These are phyloP conservation scores for Halcyon malimbica DNA, from an alignment of 2,113 vertebrate genomes.

Conservation along the genomic window DNA sequence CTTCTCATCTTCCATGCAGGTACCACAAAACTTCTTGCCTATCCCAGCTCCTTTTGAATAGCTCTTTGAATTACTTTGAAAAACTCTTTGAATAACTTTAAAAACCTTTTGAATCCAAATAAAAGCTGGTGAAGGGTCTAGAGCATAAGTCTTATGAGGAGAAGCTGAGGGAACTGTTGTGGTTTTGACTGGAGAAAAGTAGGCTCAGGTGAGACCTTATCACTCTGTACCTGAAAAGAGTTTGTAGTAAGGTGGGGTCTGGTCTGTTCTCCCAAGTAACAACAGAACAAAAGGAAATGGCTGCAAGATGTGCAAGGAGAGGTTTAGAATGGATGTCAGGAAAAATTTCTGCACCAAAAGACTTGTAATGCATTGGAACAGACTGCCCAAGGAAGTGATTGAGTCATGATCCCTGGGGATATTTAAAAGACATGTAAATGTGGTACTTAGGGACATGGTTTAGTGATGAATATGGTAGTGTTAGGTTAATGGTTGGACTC, in stretches of 20 bases:
- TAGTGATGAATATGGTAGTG: background rate
- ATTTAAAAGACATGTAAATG: background rate
- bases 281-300: background rate
- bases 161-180: background rate
- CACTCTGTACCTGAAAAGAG: background rate
- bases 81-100: background rate
- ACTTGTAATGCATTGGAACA: background rate
- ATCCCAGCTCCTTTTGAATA: background rate
- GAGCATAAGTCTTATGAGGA: background rate
- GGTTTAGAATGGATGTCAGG: background rate
- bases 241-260: accelerated
- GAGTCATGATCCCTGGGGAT: background rate
- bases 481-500: background rate
- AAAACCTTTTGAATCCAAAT: background rate
- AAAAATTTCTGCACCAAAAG: background rate
- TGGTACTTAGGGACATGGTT: background rate
- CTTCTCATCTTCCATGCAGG: background rate
- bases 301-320: background rate
- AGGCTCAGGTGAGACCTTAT: background rate
- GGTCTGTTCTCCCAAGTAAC: background rate
- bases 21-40: background rate
- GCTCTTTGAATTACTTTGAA: background rate
- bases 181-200: background rate
- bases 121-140: background rate
- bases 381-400: background rate